Conservation (phyloP, 2,888 invertebrate genomes). For the Drosophila nr. fundita region DNA sequence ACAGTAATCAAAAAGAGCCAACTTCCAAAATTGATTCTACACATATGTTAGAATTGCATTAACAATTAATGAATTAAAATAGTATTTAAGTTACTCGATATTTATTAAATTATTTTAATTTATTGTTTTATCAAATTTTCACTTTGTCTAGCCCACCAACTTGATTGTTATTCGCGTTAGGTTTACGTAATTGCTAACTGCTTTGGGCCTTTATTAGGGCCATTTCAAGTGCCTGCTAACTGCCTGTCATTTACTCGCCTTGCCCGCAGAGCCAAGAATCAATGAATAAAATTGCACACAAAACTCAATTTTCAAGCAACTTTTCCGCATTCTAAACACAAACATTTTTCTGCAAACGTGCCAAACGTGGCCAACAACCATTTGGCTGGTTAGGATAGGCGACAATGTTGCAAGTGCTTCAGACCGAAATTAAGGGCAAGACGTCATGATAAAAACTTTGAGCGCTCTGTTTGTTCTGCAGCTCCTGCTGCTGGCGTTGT, state of each 20-base stretch:
- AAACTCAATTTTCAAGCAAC: conserved; percentile 73
- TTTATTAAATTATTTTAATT: too few species aligned
- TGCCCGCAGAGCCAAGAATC: conserved; percentile 49
- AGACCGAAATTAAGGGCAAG: conserved; percentile 68
- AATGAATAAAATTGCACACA: conserved; percentile 66
- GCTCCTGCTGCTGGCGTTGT: conserved; percentile 26
- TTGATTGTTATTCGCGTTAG: background rate
- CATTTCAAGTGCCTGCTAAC: conserved; percentile 1
- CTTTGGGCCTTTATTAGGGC: conserved; percentile 10
- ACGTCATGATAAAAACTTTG: conserved; percentile 77
- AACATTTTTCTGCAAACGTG: conserved; percentile 49
- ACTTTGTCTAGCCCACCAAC: background rate
- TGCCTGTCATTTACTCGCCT: background rate
- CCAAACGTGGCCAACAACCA: conserved; percentile 45
- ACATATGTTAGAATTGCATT: background rate
- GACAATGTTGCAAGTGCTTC: conserved; percentile 67
- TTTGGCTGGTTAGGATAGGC: conserved; percentile 44
- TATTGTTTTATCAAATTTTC: background rate
- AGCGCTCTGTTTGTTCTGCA: conserved; percentile 21
- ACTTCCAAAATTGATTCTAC: background rate
- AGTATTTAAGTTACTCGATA: too few species aligned
- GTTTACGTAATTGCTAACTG: conserved; percentile 20
- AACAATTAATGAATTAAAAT: too few species aligned
- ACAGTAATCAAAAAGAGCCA: background rate
- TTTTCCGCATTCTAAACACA: conserved; percentile 74